Base-by-base conservation (phyloP, 2,888 invertebrate genomes). In the Agonopterix subpropinquella region DNA sequence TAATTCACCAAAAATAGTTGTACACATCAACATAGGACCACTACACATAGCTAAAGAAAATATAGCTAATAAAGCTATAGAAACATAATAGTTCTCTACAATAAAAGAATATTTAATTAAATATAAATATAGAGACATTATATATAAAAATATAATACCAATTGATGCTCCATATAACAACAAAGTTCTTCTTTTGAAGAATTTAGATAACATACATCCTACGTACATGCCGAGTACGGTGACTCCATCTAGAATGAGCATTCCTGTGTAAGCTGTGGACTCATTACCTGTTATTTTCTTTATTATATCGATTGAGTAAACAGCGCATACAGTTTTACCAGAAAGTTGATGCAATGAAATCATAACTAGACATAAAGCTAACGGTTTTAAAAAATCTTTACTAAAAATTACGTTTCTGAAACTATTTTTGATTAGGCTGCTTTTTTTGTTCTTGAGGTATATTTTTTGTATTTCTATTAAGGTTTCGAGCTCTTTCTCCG, bases 81-180 rank as follows among this genome's bases (percentile, higher is more conserved):
- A 67, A 53, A 47, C 70, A 72, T 4, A 65, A 41, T 1, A 67
- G 61, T 28, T 47, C 13, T 47, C 47, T 11, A 8, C 8, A 5
- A 47, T 11, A 4, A 47, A 4, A 4, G 9, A 4, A 15, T 18
- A n/a, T 1, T 43, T 36, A 15, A 47, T 37, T 8, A 47, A 36
- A 36, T 43, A 47, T 15, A 47, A 18, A 18, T 47, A 47, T 2
- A 36, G n/a, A 10, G 47, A 43, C 10, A 73, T 41, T 0, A 49
- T 11, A 37, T 57, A 67, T 36, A 73, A 53, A 47, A 67, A 64
- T 0, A 61, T 0, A 4, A 59, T 55, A 11, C 47, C 48, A 2
- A 46, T 5, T 1, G 58, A 50, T 0, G 56, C 18, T 8, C 13
- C 3, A 2, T 58, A 42, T 4, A 59, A 48, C 2, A 59, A 41